These are phyloP conservation scores for Thereva nobilitata DNA, from an alignment of 2,888 invertebrate species.

Conservation along the genomic window DNA sequence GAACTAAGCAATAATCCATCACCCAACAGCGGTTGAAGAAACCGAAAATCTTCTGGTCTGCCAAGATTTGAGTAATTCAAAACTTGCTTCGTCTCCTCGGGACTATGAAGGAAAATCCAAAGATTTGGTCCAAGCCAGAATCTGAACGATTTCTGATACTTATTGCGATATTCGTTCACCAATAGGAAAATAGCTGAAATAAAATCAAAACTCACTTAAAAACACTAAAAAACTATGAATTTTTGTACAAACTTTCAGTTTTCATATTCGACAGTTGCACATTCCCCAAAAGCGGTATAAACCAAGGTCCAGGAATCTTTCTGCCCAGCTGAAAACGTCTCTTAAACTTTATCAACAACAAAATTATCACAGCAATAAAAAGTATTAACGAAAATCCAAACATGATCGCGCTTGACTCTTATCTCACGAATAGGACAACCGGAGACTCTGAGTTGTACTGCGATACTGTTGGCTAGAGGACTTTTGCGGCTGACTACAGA, in stretches of 20 bases:
- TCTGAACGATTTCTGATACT: conserved; percentile 50
- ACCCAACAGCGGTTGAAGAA: conserved; percentile 51
- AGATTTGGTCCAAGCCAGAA: conserved; percentile 54
- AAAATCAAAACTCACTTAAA: not conserved
- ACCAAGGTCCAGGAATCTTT: conserved; percentile 53
- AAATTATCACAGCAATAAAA: not conserved
- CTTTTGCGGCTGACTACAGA: too few species aligned
- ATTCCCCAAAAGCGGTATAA: conserved; percentile 53
- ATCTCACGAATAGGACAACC: too few species aligned
- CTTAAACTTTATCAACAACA: conserved; percentile 16
- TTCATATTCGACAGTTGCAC: conserved; percentile 52
- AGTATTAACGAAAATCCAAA: not conserved
- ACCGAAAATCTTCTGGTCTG: conserved; percentile 51
- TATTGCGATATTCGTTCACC: conserved; percentile 48
- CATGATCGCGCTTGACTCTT: too few species aligned
- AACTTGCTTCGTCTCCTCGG: conserved; percentile 52
- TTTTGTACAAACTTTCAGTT: conserved; percentile 50
- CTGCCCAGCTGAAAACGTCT: conserved; percentile 43
- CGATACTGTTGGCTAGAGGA: too few species aligned
- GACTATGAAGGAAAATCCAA: conserved; percentile 53
- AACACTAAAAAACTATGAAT: not conserved
- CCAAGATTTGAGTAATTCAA: conserved; percentile 49
- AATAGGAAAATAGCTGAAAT: conserved; percentile 35
- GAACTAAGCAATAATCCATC: conserved; percentile 54
- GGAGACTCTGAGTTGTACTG: too few species aligned